These are phyloP conservation scores for Bombus sibiricus DNA, from an alignment of 1,140 invertebrate genomes.

Conservation along the genomic window DNA sequence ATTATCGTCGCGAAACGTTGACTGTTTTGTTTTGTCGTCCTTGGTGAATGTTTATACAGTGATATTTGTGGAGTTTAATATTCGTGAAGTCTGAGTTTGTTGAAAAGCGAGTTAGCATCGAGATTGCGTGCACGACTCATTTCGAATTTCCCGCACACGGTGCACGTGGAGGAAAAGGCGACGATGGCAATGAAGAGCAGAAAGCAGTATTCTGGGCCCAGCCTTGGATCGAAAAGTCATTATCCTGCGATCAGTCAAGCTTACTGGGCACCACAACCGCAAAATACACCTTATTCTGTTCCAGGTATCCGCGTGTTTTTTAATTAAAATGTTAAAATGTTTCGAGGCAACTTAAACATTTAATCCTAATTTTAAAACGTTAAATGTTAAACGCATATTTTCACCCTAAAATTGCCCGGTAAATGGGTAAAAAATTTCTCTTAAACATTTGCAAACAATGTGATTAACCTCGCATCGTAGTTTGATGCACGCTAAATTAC, in stretches of 20 bases:
- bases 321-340: background rate
- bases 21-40: background rate
- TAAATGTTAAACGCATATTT: background rate
- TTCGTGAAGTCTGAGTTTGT: background rate
- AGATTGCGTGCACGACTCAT: background rate
- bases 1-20: background rate
- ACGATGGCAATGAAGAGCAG: constrained; percentile 81
- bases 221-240: constrained; percentile 75
- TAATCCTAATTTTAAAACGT: background rate
- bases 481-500: background rate
- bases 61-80: constrained; percentile 10
- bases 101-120: background rate
- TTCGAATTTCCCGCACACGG: constrained; percentile 39
- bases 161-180: constrained; percentile 23
- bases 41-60: background rate
- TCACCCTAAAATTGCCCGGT: background rate
- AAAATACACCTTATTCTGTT: constrained; percentile 89
- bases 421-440: background rate
- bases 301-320: constrained; percentile 85
- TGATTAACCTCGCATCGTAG: background rate
- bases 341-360: background rate
- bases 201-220: constrained; percentile 70
- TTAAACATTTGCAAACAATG: background rate
- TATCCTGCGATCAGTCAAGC: constrained; percentile 91
- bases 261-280: constrained; percentile 90